Base-by-base conservation (phyloP, 2,113 vertebrate species). In the Falcunculus frontatus region DNA sequence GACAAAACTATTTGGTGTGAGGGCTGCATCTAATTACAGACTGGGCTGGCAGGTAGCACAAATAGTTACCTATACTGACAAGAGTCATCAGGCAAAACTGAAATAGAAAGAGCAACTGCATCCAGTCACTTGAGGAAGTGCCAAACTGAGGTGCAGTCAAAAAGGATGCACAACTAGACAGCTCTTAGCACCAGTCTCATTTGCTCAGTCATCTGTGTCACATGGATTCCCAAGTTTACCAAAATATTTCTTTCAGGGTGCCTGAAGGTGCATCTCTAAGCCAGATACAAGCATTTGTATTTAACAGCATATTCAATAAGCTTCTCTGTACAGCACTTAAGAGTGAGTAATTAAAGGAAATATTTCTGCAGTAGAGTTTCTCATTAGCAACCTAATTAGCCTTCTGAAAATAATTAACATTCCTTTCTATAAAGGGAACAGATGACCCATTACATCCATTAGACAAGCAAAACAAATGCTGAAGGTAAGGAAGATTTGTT, bases 401-500 rank as follows among this genome's bases (percentile, higher is more conserved):
- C 86, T 96, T 95, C 94, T 97, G 96, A 97, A 98, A 98, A 98
- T 97, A 98, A 98, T 98, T 97, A 98, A 97, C 94, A 95, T 97
- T 96, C 87, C 92, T 97, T 97, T 96, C 96, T 95, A 96, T 91
- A 97, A 97, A 97, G 74, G 89, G 93, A 97, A 95, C 90, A 96
- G 85, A 97, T 87, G 96, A 94, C 70, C 95, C 93, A 95, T 97
- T 96, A 96, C 85, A 94, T 87, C 86, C 95, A 97, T 93, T 87
- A 97, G 78, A 88, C 81, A 92, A 95, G 78, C 60, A 69, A 84
- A 95, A 96, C 65, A 97, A 96, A 94, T 76, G 57, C 27, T 5
- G 10, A n/a, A 80, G 85, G 93, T 73, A 82, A 90, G 42, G 57
- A 64, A 75, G 46, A 75, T 57, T 59, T 74, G n/a, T 74, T 90